Percentiles rank a stretch among this genome's conserved stretches.
Evolutionary conservation across 1,140 invertebrate genomes (phyloP).

Genomic region (Sminthurides bifidus): DNA sequence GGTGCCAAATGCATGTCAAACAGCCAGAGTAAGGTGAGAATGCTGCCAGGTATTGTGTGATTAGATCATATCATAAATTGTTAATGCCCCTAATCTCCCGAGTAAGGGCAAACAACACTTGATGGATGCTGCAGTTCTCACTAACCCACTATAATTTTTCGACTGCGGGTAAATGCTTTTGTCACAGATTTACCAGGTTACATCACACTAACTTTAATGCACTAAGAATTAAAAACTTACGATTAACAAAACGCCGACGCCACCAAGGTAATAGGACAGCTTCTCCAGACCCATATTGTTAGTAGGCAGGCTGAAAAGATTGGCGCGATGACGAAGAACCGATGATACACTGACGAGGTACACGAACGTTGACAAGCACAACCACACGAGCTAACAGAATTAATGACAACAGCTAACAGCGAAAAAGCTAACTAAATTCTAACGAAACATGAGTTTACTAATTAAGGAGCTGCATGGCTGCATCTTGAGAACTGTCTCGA

Average conservation of each 20-base stretch:
- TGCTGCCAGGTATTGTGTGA: background rate
- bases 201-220: background rate
- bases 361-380: too few species aligned
- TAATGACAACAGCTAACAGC: too few species aligned
- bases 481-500: too few species aligned
- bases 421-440: too few species aligned
- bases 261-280: conserved; percentile 1
- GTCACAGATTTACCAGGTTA: background rate
- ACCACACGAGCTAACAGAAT: too few species aligned
- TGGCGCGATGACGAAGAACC: too few species aligned
- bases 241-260: background rate
- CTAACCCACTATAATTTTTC: background rate
- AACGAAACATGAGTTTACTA: too few species aligned
- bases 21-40: background rate
- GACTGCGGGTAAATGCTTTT: background rate
- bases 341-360: too few species aligned
- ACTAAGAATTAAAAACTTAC: conserved; percentile 1
- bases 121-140: background rate
- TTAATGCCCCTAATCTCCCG: background rate
- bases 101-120: background rate
- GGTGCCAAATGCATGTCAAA: background rate
- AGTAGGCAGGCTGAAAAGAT: too few species aligned
- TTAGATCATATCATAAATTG: background rate
- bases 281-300: too few species aligned
- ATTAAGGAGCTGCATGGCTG: too few species aligned